Conservation (phyloP, 2,113 vertebrate genomes). For the Prunella himalayana region DNA sequence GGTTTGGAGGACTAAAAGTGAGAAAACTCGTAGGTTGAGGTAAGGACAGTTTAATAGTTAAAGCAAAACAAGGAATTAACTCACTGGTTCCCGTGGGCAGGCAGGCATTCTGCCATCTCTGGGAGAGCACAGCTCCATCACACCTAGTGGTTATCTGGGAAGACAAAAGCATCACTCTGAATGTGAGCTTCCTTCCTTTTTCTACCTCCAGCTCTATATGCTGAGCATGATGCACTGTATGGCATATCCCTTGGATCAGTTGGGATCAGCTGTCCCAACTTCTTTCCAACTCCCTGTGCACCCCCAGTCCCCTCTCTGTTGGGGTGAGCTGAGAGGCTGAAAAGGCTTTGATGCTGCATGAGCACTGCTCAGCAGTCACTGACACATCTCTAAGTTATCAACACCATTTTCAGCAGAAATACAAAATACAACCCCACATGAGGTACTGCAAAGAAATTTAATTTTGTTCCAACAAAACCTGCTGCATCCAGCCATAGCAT, state of each 20-base stretch:
- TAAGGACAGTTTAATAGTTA: background rate
- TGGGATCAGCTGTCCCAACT: background rate
- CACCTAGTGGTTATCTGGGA: background rate
- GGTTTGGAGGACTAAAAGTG: background rate
- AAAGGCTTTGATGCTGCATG: background rate
- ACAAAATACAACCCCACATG: background rate
- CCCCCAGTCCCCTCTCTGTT: background rate
- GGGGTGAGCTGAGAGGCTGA: background rate
- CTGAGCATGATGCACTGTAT: background rate
- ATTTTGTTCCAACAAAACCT: background rate
- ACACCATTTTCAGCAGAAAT: background rate
- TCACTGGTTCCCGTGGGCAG: background rate
- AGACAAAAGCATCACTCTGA: background rate
- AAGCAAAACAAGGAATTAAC: background rate
- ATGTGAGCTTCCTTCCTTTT: background rate
- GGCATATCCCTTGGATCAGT: background rate
- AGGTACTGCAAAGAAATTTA: background rate
- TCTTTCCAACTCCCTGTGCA: background rate
- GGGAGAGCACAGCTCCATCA: background rate
- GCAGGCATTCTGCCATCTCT: background rate
- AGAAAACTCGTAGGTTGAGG: background rate
- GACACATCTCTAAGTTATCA: too few relatives aligned
- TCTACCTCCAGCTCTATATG: rapidly evolving
- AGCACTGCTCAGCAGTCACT: background rate
- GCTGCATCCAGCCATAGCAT: background rate